Evolutionary conservation across 2,888 invertebrate genomes (phyloP), one percentile per base, ranked within the genome.

Genomic region (Julus scandinavius): DNA sequence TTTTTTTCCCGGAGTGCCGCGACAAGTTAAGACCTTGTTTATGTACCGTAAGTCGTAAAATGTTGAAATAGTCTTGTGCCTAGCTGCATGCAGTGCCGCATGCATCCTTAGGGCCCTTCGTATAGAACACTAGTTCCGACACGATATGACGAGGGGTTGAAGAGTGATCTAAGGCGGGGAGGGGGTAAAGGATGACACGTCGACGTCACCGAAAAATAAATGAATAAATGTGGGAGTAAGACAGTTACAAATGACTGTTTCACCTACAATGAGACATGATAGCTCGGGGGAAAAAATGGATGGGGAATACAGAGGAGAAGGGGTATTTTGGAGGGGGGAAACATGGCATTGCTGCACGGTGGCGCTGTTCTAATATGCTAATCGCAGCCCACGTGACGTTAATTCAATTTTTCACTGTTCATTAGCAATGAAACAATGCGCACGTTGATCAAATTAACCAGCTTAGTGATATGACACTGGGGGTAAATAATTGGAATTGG

Each of bases 381-480:
- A 87, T 87, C 87, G 54, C 40, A 72, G 87, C 38, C 41, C 87
- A 45, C 58, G 63, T 87, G 72, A 87, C 38, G 80, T 38, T 87
- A 87, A 87, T 87, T 87, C 87, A 87, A 87, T 87, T 87, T 87
- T 87, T 87, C 87, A 87, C 87, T 87, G 58, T 40, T 87, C 63
- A 87, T 87, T 87, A 63, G 87, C 63, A 72, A 63, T n/a, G 87
- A 54, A 87, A 63, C 87, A 87, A 63, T 49, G 45, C 49, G 85
- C 49, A 49, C 85, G 85, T 49, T 85, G 85, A 85, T 85, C 85
- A 85, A 85, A 85, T 85, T 85, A 85, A 85, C 85, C 85, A 49
- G 85, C 85, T 85, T 85, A 85, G 85, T 49, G 85, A 85, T 85
- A 85, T 49, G 85, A 85, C 85, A 85, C 85, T 85, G 38, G 45